These are phyloP conservation scores for Henricia sp. DNA, from an alignment of 53 echinoderm and acorn worm genomes.

Conservation along the genomic window DNA sequence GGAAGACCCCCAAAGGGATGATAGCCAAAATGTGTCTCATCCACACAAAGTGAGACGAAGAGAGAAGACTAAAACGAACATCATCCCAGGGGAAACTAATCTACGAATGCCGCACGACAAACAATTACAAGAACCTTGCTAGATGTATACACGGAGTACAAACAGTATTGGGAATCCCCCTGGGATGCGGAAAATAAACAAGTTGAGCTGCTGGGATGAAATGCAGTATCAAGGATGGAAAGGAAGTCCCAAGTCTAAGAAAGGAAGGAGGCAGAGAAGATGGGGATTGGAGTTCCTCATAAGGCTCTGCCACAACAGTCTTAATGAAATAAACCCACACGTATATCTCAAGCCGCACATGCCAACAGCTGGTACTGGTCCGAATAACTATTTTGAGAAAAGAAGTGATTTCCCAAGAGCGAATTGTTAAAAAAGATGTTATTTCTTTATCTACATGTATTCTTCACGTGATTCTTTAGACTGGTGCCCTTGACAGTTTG, in stretches of 20 bases:
- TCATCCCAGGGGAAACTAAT: background rate
- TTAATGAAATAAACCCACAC: slow-evolving; percentile 1
- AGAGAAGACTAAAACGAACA: no score
- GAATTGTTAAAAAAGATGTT: no score
- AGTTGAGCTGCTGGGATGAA: background rate
- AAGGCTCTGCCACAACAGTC: background rate
- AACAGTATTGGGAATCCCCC: slow-evolving; percentile 11
- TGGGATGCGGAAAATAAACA: slow-evolving; percentile 19
- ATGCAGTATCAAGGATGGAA: background rate
- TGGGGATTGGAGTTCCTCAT: background rate
- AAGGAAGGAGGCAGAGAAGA: background rate
- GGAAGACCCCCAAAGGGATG: no score
- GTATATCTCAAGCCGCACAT: background rate
- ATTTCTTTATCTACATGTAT: background rate
- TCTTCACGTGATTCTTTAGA: no score
- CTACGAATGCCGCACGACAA: background rate
- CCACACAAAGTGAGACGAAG: no score
- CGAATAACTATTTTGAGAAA: no score
- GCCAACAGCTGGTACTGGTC: no score
- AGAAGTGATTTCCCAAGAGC: no score
- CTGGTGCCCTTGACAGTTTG: no score
- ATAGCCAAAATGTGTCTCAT: no score
- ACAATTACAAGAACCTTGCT: slow-evolving; percentile 12
- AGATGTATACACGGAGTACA: slow-evolving; percentile 28
- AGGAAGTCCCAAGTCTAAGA: background rate